These are phyloP conservation scores for Lepisosteus oculatus DNA, from an alignment of 2,113 vertebrate genomes.

Conservation along the genomic window DNA sequence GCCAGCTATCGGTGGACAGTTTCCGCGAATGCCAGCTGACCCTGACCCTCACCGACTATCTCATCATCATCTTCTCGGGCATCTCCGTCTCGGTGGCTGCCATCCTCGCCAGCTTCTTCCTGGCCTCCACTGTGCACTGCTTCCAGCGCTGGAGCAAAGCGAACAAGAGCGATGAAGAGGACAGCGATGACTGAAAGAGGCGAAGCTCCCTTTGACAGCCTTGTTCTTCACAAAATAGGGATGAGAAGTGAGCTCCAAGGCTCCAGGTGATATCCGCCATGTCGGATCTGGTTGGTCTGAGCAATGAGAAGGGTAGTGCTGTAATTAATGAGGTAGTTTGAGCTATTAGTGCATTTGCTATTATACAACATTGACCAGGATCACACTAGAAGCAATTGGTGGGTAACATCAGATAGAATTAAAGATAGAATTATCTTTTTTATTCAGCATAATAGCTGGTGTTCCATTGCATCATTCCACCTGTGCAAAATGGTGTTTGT, in stretches of 20 bases:
- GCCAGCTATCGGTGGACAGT: constrained; percentile 88
- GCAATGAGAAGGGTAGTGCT: too few relatives aligned
- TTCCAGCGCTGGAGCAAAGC: constrained; percentile 92
- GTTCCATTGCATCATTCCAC: too few relatives aligned
- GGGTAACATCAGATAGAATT: too few relatives aligned
- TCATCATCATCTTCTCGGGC: constrained; percentile 98
- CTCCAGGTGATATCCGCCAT: background rate
- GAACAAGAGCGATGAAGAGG: constrained; percentile 86
- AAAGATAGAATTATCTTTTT: too few relatives aligned
- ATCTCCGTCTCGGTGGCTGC: constrained; percentile 92
- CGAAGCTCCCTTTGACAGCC: background rate
- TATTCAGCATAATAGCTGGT: too few relatives aligned
- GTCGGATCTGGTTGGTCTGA: background rate
- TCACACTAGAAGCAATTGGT: too few relatives aligned
- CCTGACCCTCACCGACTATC: constrained; percentile 88
- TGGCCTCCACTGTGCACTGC: constrained; percentile 93
- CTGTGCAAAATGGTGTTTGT: too few relatives aligned
- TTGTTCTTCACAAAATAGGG: background rate
- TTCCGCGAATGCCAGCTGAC: constrained; percentile 91
- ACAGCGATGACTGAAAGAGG: constrained; percentile 80
- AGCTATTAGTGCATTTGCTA: too few relatives aligned
- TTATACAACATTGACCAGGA: too few relatives aligned
- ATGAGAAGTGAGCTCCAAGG: background rate
- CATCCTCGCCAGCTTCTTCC: constrained; percentile 94
- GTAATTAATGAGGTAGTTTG: too few relatives aligned